These are phyloP conservation scores for Meriones psammophilus DNA, from an alignment of 2,797 vertebrate genomes.

Conservation along the genomic window DNA sequence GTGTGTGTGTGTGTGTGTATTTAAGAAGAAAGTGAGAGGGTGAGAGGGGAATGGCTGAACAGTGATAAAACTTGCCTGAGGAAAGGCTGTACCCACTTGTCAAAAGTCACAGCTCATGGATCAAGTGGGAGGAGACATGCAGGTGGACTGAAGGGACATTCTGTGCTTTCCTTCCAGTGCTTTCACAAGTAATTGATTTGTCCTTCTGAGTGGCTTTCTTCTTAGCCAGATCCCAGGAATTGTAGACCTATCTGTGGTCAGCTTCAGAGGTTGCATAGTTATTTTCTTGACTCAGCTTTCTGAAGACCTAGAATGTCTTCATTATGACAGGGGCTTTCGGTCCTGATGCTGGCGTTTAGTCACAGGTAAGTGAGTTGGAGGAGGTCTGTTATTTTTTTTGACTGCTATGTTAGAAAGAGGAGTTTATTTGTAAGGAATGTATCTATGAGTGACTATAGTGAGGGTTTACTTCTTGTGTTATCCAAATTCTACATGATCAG, in stretches of 20 bases:
- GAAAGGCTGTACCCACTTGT: conserved; percentile 10
- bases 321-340: conserved; percentile 70
- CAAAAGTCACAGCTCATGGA: background rate
- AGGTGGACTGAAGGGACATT: background rate
- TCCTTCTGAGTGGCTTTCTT: conserved; percentile 63
- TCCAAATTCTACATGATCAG: conserved; percentile 52
- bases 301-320: conserved; percentile 78
- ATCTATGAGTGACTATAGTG: conserved; percentile 15
- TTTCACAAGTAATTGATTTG: background rate
- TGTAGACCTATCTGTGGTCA: conserved; percentile 79
- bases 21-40: background rate
- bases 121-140: background rate
- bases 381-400: conserved; percentile 70
- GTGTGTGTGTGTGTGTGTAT: too few relatives aligned
- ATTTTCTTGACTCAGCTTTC: conserved; percentile 70
- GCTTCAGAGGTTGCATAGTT: conserved; percentile 71
- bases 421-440: conserved; percentile 55
- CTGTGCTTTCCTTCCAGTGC: background rate
- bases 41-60: background rate
- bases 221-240: conserved; percentile 72
- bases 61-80: conserved; percentile 23
- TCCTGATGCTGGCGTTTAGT: conserved; percentile 82
- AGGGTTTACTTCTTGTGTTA: conserved; percentile 57
- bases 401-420: background rate
- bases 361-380: background rate